Percentiles rank a stretch among this genome's conserved stretches.
phyloP scores from a whole-genome alignment of 2,113 vertebrate genomes.

The Zosterops borbonicus region DNA sequence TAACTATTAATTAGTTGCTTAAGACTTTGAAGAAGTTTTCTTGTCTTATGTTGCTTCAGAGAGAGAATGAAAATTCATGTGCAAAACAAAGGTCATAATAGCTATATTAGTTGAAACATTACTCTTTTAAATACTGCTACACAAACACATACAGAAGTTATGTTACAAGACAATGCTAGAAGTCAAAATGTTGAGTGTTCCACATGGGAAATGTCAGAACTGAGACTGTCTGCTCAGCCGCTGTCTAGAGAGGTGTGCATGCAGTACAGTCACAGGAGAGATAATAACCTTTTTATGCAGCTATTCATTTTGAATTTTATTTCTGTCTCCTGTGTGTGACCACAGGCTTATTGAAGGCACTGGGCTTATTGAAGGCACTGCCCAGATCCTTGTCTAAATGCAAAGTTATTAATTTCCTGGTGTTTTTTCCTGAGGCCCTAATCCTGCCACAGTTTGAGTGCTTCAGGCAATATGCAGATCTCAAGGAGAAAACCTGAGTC shows the following conservation, averaged over 20 bases:
- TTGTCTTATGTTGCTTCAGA: background rate
- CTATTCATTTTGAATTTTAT: background rate
- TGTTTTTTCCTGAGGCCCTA: background rate
- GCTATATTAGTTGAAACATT: background rate
- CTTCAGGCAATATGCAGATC: background rate
- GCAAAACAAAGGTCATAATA: background rate
- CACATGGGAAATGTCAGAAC: background rate
- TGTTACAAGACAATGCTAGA: background rate
- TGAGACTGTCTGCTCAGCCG: background rate
- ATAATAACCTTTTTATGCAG: background rate
- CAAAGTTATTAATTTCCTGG: slow-evolving; percentile 22
- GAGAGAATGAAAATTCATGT: slow-evolving; percentile 22
- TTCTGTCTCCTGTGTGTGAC: background rate
- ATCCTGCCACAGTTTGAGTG: background rate
- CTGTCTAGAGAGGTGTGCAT: background rate
- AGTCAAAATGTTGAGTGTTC: background rate
- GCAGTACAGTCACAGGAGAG: background rate
- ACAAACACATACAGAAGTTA: background rate
- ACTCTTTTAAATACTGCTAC: background rate
- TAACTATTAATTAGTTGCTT: background rate
- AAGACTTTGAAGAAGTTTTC: background rate
- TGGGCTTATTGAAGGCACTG: background rate
- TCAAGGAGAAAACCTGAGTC: background rate
- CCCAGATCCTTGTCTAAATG: background rate
- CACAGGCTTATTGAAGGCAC: background rate